Base-by-base conservation (phyloP, 2,797 vertebrate species). In the Tachyglossus aculeatus region DNA sequence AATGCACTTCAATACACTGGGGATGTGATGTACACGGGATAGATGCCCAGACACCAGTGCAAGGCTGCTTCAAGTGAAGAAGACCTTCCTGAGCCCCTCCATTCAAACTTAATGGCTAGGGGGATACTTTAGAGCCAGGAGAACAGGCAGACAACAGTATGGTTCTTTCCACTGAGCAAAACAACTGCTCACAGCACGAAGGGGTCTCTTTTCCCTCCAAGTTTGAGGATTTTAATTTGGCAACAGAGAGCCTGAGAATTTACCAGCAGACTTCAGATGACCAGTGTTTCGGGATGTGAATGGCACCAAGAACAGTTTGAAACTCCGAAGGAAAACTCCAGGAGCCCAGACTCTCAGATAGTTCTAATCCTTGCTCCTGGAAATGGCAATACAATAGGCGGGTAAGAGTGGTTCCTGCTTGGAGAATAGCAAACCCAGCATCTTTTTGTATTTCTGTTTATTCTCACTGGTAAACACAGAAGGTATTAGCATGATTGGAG, bases 391-490 rank as follows among this genome's bases (percentile, higher is more conserved):
- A n/a, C n/a, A n/a, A n/a, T n/a, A n/a, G n/a, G n/a, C n/a, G n/a
- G n/a, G n/a, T n/a, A n/a, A n/a, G n/a, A n/a, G n/a, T n/a, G n/a
- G n/a, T n/a, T n/a, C n/a, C n/a, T n/a, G n/a, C n/a, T n/a, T n/a
- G n/a, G n/a, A n/a, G n/a, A n/a, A n/a, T n/a, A n/a, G n/a, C n/a
- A n/a, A n/a, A 47, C 67, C 59, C 60, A 45, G 75, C 62, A 60
- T 14, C 61, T 55, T 50, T 68, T 75, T 68, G 77, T 7, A 36
- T 66, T 66, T 6, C 32, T 45, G n/a, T 38, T 32, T n/a, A 34
- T 62, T 75, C 77, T 71, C 71, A 63, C 4, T 77, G 68, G 57
- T 51, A 78, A 80, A 41, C 67, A 52, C 38, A 31, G 74, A 68
- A 45, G 66, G 51, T 45, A 40, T 71, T 71, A 16, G 6, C 53